Evolutionary conservation across 2,797 vertebrate genomes (phyloP), one percentile per base, ranked within the genome.

Genomic region (Naso thynnoides): DNA sequence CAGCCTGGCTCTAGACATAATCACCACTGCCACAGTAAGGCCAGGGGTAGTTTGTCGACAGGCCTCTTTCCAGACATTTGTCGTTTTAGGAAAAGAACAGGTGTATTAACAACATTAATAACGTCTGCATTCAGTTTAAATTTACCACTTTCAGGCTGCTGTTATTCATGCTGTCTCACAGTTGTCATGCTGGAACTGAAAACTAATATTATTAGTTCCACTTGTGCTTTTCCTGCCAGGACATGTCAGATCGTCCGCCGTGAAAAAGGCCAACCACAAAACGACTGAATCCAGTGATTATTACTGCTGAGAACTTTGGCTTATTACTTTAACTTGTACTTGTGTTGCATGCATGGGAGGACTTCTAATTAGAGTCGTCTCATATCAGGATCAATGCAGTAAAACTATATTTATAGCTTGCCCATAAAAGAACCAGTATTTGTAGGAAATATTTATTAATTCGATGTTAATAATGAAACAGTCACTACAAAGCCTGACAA

Each of bases 21-120:
- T 21, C 5, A 19, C 54, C 54, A 19, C 31, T 33, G 36, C 4
- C 15, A 16, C 56, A 49, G 9, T 6, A 0, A 41, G 4, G 29
- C 41, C 39, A 23, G 11, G 9, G 18, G 26, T 47, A 47, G 44
- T 10, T 60, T 27, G 26, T 8, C 58, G 63, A 3, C 14, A 9
- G 45, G 1, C 5, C 15, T 41, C 27, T 50, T 50, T 15, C 5
- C 41, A 42, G 41, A 42, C 4, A 29, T 24, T 27, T 31, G 44
- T 49, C 49, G 18, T 36, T 60, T 14, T 19, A 38, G 38, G 31
- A 50, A 56, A 59, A 59, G 48, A 60, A 54, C 27, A 42, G 33
- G 38, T 71, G 26, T 50, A 56, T 45, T 55, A 45, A 61, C 44
- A 29, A 29, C 50, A 71, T 78, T 60, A 66, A 59, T 53, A 76